phyloP scores from a whole-genome alignment of 2,888 invertebrate species.

The Leptura quadrifasciata region DNA sequence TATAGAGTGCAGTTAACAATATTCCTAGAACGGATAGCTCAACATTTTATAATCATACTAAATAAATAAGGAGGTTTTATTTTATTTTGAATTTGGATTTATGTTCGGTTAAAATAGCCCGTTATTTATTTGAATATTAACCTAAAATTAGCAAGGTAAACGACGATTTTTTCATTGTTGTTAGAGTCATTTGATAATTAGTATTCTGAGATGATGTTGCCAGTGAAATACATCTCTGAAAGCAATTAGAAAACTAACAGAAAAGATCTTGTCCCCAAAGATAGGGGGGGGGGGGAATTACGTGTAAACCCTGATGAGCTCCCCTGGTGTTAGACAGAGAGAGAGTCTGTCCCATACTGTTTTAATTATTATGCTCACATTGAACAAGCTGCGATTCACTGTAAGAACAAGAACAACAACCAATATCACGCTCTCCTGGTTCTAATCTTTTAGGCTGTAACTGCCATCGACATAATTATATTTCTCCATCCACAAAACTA shows the following conservation, averaged over 20 bases:
- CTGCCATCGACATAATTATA: conserved; percentile 20
- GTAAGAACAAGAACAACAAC: conserved; percentile 8
- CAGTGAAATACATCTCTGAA: too few species aligned
- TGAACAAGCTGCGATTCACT: neutral
- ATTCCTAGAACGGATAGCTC: neutral
- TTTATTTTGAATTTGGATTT: neutral
- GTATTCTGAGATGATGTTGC: too few species aligned
- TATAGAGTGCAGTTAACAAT: neutral
- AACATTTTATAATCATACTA: neutral
- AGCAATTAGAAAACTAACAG: too few species aligned
- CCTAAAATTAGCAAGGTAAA: too few species aligned
- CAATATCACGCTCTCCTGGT: conserved; percentile 22
- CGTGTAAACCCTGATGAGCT: too few species aligned
- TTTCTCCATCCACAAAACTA: neutral
- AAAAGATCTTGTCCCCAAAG: too few species aligned
- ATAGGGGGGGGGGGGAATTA: too few species aligned
- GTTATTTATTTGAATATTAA: too few species aligned
- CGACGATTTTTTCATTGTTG: too few species aligned
- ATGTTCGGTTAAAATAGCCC: too few species aligned
- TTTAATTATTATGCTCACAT: neutral
- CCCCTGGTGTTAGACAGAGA: neutral
- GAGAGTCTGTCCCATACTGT: neutral
- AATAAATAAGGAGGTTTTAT: neutral
- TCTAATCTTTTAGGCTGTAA: conserved; percentile 24
- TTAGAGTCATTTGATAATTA: too few species aligned